Evolutionary conservation across 2,888 invertebrate genomes (phyloP).

Genomic region (Platerodrilus igneus): DNA sequence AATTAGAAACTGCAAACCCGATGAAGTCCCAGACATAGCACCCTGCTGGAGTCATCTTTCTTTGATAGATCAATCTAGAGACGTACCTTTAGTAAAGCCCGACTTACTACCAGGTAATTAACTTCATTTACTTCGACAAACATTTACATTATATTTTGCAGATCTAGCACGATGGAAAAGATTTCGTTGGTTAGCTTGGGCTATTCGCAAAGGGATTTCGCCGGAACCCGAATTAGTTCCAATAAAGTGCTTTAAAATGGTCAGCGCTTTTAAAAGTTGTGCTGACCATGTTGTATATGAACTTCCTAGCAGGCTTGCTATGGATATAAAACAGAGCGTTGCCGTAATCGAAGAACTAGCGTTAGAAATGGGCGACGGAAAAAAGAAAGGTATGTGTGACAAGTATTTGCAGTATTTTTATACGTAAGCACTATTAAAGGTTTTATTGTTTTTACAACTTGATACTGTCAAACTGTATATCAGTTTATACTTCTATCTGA

Average conservation of each 20-base stretch:
- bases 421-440: too few relatives aligned
- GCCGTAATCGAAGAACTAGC: constrained; percentile 17
- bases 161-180: constrained; percentile 47
- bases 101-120: constrained; percentile 36
- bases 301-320: constrained; percentile 21
- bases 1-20: too few relatives aligned
- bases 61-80: constrained; percentile 43
- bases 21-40: constrained; percentile 36
- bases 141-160: constrained; percentile 12
- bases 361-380: constrained; percentile 12
- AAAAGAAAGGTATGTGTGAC: constrained; percentile 17
- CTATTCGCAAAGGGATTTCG: constrained; percentile 40
- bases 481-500: too few relatives aligned
- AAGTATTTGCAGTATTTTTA: too few relatives aligned
- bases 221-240: constrained; percentile 30
- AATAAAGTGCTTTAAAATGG: constrained; percentile 37
- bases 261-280: constrained; percentile 34
- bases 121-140: constrained; percentile 9
- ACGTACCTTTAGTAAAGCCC: constrained; percentile 42
- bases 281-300: constrained; percentile 19
- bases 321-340: constrained; percentile 23
- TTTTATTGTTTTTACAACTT: too few relatives aligned
- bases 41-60: constrained; percentile 43
- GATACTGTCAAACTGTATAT: too few relatives aligned
- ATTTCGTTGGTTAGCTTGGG: constrained; percentile 50